Base-by-base conservation (phyloP, 2,888 invertebrate species). In the Yponomeuta sedellus region DNA sequence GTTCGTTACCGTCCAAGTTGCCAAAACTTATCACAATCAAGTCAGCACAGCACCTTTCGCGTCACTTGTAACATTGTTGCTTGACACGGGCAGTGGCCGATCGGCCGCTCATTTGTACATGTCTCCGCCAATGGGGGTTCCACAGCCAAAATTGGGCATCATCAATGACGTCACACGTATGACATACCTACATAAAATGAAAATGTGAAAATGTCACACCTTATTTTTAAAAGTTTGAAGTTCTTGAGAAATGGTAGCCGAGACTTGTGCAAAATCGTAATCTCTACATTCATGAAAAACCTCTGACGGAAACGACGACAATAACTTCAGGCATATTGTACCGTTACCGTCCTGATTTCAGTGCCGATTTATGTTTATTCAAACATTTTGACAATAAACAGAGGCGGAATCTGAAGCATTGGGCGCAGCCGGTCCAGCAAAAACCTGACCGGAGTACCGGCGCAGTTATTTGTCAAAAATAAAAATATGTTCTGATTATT, bases 401-500 rank as follows among this genome's bases (percentile, higher is more conserved):
- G 70, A 69, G 71, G 73, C 73, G 77, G 81, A 77, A 80, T 80
- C 78, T 72, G 71, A 68, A 68, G 74, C 74, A 72, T 68, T 70
- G 71, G 66, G 57, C 66, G 52, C 40, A 65, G 52, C 66, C 66
- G 64, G 73, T 71, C 71, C 68, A 66, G 68, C 77, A 86, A 87
- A 86, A 86, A 85, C 79, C 74, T 68, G 77, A 77, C 73, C 75
- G 79, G 78, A 73, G 72, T 71, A 74, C 76, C 78, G 81, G 75
- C 80, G 44, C 86, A 82, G 87, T 84, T 88, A 89, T 90, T 91
- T 91, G 89, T 90, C 89, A 88, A 88, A 88, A 88, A 85, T 82
- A 84, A 88, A 88, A 87, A 89, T 81, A 88, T 84, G 81, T 85
- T 77, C 80, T 81, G 88, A 88, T 89, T 87, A 89, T 88, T 88